Evolutionary conservation across 1,140 invertebrate genomes (phyloP).

Genomic region (Sycophaga agraensis): DNA sequence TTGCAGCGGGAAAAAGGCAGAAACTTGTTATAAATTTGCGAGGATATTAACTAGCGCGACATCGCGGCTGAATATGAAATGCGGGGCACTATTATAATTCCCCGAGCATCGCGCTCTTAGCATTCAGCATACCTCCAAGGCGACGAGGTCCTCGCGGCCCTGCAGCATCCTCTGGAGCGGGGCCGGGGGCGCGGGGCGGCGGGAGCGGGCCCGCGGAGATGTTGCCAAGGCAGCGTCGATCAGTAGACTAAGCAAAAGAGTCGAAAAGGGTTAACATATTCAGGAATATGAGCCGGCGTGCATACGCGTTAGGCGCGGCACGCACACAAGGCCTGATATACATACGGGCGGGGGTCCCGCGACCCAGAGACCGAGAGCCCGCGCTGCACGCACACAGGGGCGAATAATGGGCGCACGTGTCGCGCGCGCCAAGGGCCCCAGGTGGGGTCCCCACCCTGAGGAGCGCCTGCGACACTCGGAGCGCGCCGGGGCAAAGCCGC

Average conservation of each 20-base stretch:
- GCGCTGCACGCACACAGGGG: not conserved
- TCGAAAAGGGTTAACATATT: slow-evolving; percentile 58
- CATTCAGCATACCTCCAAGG: not conserved
- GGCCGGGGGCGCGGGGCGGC: not conserved
- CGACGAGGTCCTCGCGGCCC: too few species aligned
- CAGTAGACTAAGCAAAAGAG: slow-evolving; percentile 56
- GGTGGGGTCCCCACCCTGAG: slow-evolving; percentile 13
- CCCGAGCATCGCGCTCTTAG: not conserved
- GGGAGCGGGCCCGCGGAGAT: slow-evolving; percentile 39
- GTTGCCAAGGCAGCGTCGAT: slow-evolving; percentile 53
- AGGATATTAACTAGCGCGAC: too few species aligned
- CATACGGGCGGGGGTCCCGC: slow-evolving; percentile 49
- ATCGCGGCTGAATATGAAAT: too few species aligned
- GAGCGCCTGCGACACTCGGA: not conserved
- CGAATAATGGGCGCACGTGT: not conserved
- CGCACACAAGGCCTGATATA: slow-evolving; percentile 33
- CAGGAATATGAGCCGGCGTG: slow-evolving; percentile 48
- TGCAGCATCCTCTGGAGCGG: too few species aligned
- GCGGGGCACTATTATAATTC: too few species aligned
- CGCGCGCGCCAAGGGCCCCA: slow-evolving; percentile 3
- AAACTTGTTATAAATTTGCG: too few species aligned
- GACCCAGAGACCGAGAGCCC: slow-evolving; percentile 27
- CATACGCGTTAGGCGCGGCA: slow-evolving; percentile 34
- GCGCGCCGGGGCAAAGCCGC: not conserved
- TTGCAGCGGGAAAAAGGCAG: too few species aligned